These are phyloP conservation scores for Euglossa dilemma DNA, from an alignment of 1,140 invertebrate genomes.

Conservation along the genomic window DNA sequence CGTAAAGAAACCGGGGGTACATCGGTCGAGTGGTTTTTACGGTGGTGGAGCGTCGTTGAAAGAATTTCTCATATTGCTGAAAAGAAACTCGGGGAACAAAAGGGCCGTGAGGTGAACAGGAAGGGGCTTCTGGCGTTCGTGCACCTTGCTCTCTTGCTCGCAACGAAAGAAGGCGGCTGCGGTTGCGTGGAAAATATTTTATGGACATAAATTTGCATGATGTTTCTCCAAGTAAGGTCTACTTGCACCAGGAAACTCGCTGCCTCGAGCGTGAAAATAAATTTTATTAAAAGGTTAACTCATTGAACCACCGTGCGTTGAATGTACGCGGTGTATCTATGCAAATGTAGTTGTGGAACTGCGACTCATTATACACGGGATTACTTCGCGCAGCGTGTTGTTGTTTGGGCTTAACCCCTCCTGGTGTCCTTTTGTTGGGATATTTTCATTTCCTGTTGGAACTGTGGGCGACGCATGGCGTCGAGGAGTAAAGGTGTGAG, in stretches of 20 bases:
- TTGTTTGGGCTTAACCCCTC: neutral
- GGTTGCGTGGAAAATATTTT: neutral
- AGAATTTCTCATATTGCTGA: constrained; percentile 31
- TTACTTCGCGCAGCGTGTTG: neutral
- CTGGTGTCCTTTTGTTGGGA: neutral
- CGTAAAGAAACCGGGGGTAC: neutral
- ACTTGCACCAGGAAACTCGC: neutral
- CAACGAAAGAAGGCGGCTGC: neutral
- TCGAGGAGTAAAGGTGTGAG: no score
- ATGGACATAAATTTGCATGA: neutral
- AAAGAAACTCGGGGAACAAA: constrained; percentile 30
- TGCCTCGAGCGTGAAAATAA: neutral
- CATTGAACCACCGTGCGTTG: no score
- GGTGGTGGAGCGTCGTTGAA: neutral
- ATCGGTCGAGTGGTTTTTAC: constrained; percentile 15
- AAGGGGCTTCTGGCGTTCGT: neutral
- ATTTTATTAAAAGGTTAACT: neutral
- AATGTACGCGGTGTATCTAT: no score
- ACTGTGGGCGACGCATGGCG: no score
- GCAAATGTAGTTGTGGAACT: neutral
- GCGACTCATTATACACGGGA: neutral
- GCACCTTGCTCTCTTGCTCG: constrained; percentile 1
- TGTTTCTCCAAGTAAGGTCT: no score
- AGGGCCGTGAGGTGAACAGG: neutral
- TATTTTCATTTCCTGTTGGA: neutral